phyloP scores from a whole-genome alignment of 2,113 vertebrate genomes.

The Lontra canadensis region DNA sequence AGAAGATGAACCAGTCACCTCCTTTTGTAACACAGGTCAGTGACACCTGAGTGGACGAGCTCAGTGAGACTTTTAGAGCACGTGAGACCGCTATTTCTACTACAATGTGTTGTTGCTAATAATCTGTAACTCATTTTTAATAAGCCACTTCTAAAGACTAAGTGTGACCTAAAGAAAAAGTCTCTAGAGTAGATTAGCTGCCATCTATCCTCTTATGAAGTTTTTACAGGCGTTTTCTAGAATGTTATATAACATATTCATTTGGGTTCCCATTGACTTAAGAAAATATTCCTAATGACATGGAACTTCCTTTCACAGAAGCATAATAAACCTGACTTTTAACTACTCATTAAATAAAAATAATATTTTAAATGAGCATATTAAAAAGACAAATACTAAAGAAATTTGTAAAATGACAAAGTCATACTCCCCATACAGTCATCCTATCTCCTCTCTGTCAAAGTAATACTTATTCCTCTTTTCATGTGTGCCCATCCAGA shows the following conservation, averaged over 20 bases:
- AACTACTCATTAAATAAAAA: constrained; percentile 25
- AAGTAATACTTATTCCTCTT: background rate
- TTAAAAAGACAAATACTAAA: background rate
- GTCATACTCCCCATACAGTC: background rate
- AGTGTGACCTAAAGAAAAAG: background rate
- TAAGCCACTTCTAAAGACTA: background rate
- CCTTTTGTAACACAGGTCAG: background rate
- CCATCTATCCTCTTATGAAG: background rate
- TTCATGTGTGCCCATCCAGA: background rate
- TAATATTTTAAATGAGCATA: background rate
- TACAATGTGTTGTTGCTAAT: background rate
- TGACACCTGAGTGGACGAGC: background rate
- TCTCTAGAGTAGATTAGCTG: background rate
- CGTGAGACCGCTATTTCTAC: background rate
- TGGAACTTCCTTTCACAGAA: background rate
- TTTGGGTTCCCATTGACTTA: background rate
- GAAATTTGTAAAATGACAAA: background rate
- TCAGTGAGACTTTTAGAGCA: background rate
- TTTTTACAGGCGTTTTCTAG: background rate
- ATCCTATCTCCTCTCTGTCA: background rate
- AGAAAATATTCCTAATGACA: background rate
- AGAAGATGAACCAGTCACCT: background rate
- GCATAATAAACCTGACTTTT: background rate
- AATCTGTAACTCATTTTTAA: background rate
- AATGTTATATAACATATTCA: background rate